Base-by-base conservation (phyloP, 2,888 invertebrate genomes). In the Limnephilus auricula region DNA sequence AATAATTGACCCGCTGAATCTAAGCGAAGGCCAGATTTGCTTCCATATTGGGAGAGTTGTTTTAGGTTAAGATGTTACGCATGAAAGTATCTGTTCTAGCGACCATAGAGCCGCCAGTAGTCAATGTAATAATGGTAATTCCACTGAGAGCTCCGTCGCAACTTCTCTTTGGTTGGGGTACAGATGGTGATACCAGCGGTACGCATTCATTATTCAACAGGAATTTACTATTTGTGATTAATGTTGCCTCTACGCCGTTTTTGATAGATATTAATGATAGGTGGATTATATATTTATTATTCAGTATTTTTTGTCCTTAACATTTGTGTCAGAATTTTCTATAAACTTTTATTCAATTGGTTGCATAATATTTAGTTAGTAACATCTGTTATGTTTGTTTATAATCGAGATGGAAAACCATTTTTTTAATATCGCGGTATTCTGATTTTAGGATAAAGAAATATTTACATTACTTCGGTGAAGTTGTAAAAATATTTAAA, bases 31-130 rank as follows among this genome's bases (percentile, higher is more conserved):
- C 87, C 78, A n/a, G 50, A 65, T 65, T 50, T 87, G 50, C n/a
- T 15, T 30, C 87, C 87, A 31, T 87, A 12, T 87, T 87, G 15
- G 87, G 87, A 31, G 15, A 65, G 32, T 65, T 15, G 31, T 87
- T 87, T 65, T 87, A 87, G 87, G 87, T 87, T 87, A 87, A 50
- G 87, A 87, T 87, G 87, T 31, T 30, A 10, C 13, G 31, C 65
- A 6, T 45, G 25, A 45, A 34, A 37, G 34, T 34, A 82, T 25
- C 37, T 9, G 34, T 82, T 25, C 34, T 82, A 34, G 6, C 32
- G 32, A 34, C 15, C 32, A 9, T 31, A 31, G 80, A 13, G 15
- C 32, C 30, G 32, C 32, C 80, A 25, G n/a, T 82, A 34, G 37
- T 9, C 82, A 25, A 34, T 82, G 13, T 82, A 25, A 32, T 34